Conservation (phyloP, 2,113 vertebrate species). For the Callocephalon fimbriatum region DNA sequence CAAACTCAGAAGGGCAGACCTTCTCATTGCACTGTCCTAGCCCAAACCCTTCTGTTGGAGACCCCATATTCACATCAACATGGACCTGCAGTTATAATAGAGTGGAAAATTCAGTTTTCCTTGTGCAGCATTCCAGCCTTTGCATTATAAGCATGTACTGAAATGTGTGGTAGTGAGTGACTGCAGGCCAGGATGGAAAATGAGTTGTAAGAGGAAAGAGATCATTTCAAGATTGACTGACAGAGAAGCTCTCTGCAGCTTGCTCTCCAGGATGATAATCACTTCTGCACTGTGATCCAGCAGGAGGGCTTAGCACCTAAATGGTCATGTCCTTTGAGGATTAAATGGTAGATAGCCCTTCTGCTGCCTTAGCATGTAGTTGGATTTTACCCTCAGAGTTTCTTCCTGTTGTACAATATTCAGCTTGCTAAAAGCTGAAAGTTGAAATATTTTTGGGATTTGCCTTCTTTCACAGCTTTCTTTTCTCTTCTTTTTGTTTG, state of each 20-base stretch:
- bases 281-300: accelerated
- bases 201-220: neutral
- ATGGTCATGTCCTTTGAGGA: neutral
- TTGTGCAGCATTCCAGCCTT: neutral
- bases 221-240: neutral
- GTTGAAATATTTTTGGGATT: neutral
- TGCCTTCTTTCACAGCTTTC: neutral
- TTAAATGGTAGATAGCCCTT: neutral
- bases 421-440: neutral
- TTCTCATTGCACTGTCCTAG: neutral
- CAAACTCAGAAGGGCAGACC: neutral
- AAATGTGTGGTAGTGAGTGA: neutral
- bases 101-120: neutral
- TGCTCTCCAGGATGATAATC: neutral
- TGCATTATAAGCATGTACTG: neutral
- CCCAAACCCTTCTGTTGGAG: neutral
- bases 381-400: neutral
- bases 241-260: neutral
- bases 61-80: neutral
- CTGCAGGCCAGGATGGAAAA: neutral
- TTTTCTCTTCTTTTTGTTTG: neutral
- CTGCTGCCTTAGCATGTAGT: neutral
- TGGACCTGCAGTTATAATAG: neutral
- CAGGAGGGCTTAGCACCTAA: neutral
- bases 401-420: neutral